Evolutionary conservation across 2,888 invertebrate genomes (phyloP).

Genomic region (Parelbella ahira): DNA sequence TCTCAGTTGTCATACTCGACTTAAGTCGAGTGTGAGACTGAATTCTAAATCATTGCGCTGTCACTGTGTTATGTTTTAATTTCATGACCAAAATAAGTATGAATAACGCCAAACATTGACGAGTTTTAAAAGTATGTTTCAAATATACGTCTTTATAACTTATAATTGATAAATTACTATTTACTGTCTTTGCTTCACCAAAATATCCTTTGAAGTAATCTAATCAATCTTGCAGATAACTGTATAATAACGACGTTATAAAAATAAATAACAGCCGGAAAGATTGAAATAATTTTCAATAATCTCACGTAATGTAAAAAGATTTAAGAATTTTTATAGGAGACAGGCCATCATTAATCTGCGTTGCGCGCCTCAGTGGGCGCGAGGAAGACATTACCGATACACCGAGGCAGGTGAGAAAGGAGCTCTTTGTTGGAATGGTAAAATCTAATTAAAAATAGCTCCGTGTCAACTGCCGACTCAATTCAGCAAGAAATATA

Average conservation of each 20-base stretch:
- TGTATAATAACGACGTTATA: constrained; percentile 12
- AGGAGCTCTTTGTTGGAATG: no score
- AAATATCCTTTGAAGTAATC: background rate
- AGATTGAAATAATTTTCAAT: constrained; percentile 28
- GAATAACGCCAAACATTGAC: no score
- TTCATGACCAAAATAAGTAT: no score
- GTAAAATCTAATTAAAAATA: no score
- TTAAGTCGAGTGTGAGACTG: no score
- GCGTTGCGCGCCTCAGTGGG: constrained; percentile 29
- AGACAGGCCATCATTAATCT: constrained; percentile 35
- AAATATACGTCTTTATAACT: no score
- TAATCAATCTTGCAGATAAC: constrained; percentile 8
- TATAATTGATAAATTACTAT: constrained; percentile 6
- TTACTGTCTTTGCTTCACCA: background rate
- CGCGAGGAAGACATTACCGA: constrained; percentile 27
- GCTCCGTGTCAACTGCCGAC: no score
- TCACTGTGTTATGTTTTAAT: no score
- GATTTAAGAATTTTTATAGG: constrained; percentile 33
- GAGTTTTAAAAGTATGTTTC: no score
- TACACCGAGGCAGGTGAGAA: constrained; percentile 32
- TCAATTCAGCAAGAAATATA: no score
- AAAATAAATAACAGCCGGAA: constrained; percentile 20
- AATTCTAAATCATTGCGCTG: no score
- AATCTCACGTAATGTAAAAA: constrained; percentile 32
- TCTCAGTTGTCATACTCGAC: no score